Evolutionary conservation across 2,888 invertebrate species (phyloP), one percentile per base, ranked within the genome.

Genomic region (Ceraclea dissimilis): DNA sequence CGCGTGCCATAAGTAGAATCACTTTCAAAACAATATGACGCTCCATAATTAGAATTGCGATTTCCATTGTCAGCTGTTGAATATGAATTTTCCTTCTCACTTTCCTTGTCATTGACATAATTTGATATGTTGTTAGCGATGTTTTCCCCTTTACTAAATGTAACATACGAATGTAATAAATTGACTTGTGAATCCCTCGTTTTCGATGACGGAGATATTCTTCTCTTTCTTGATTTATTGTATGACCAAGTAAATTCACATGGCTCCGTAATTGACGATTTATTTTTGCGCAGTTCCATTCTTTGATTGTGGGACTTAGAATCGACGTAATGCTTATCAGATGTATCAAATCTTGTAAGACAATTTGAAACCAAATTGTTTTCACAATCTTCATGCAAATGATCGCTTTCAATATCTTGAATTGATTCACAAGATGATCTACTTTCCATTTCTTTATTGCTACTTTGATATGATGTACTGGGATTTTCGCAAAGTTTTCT

Each of bases 401-500:
- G 4, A 26, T 44, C 49, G 19, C 50, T 16, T 19, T 54, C 54
- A 22, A 54, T 54, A 17, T 26, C 26, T 43, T 49, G 21, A 17
- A 50, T 43, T 4, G 50, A 19, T 18, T 44, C 49, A 21, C 49
- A 49, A 18, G 54, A 54, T 39, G 54, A 49, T 26, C 49, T 49
- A 49, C 49, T 49, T 49, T 26, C 49, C 17, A 22, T 17, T 49
- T 26, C 49, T 21, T 26, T 26, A 26, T 10, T n/a, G 19, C 19
- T 22, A 13, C 19, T 17, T 20, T 18, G 20, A 43, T 13, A 16
- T 11, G 20, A 33, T 17, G 11, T 39, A 11, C 18, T 39, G 16
- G n/a, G 22, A 21, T 33, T 47, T 47, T 53, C 52, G 6, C 34
- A n/a, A 19, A 19, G 48, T 34, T 22, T 48, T 19, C 13, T 34